Evolutionary conservation across 37 sponge, comb jelly and placozoan species (phyloP).

Genomic region (Theonella swinhoei): DNA sequence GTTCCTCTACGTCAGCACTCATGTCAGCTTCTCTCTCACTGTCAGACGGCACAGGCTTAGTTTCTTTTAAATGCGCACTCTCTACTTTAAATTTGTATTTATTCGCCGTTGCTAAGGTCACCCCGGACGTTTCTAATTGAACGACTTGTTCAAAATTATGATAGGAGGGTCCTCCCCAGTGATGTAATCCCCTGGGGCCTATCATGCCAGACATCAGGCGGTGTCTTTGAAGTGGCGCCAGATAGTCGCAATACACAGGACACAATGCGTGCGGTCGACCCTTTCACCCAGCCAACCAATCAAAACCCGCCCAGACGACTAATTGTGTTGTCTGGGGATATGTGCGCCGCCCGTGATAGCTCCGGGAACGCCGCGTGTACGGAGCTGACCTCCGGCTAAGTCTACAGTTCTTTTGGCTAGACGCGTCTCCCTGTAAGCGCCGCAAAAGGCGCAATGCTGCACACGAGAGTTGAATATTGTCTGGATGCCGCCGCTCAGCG

Average conservation of each 20-base stretch:
- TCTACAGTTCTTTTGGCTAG: background rate
- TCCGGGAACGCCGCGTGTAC: background rate
- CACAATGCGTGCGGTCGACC: background rate
- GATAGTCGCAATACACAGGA: background rate
- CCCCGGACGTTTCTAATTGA: background rate
- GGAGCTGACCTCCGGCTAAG: background rate
- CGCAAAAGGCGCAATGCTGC: too few species aligned
- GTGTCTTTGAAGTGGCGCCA: constrained; percentile 13
- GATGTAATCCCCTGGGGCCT: background rate
- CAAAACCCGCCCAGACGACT: constrained; percentile 31
- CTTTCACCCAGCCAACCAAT: constrained; percentile 17
- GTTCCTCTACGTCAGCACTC: constrained; percentile 80
- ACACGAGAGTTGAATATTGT: too few species aligned
- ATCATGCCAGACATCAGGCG: constrained; percentile 43
- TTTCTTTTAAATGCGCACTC: too few species aligned
- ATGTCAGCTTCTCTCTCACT: too few species aligned
- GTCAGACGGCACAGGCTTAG: too few species aligned
- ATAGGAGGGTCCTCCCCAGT: background rate
- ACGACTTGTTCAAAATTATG: too few species aligned
- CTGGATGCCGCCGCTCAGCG: too few species aligned
- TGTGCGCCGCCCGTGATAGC: background rate
- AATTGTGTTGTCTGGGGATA: constrained; percentile 47
- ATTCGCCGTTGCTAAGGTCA: too few species aligned
- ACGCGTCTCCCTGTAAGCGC: too few species aligned
- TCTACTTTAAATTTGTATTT: too few species aligned